These are phyloP conservation scores for Amiota mariae DNA, from an alignment of 2,888 invertebrate genomes.

Conservation along the genomic window DNA sequence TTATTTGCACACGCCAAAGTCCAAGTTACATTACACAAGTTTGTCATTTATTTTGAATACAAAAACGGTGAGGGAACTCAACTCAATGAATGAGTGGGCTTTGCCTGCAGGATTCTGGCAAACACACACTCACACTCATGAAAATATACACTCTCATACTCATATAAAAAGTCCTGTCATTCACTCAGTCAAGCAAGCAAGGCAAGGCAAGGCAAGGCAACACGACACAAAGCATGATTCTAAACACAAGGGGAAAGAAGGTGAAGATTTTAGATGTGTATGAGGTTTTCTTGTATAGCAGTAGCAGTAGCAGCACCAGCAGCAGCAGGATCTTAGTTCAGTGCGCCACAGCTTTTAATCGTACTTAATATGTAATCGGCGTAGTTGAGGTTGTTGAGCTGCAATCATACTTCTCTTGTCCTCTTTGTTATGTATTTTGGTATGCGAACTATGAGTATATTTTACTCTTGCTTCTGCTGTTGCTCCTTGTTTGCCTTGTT, in stretches of 20 bases:
- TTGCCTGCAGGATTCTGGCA: not conserved
- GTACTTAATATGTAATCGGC: constrained; percentile 42
- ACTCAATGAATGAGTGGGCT: not conserved
- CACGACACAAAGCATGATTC: too few species aligned
- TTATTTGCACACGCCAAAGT: constrained; percentile 35
- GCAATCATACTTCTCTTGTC: constrained; percentile 12
- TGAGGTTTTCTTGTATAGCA: not conserved
- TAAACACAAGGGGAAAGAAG: too few species aligned
- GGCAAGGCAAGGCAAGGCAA: too few species aligned
- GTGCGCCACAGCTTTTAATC: constrained; percentile 43
- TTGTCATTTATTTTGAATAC: constrained; percentile 43
- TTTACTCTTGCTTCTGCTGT: constrained; percentile 15
- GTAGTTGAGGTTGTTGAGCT: constrained; percentile 41
- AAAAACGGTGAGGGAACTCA: too few species aligned
- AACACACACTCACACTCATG: not conserved
- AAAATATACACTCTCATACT: not conserved
- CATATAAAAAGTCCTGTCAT: not conserved
- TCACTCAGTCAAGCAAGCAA: not conserved
- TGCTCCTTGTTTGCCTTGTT: constrained; percentile 5
- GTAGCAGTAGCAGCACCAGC: not conserved
- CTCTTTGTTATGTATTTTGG: not conserved
- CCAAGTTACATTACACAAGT: constrained; percentile 43
- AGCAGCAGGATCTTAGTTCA: not conserved
- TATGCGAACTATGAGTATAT: constrained; percentile 14
- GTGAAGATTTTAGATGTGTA: not conserved